A percentile compares a stretch with the other conserved stretches of the same genome.
phyloP scores from a whole-genome alignment of 2,113 vertebrate genomes.

The Vulpes ferrilata region DNA sequence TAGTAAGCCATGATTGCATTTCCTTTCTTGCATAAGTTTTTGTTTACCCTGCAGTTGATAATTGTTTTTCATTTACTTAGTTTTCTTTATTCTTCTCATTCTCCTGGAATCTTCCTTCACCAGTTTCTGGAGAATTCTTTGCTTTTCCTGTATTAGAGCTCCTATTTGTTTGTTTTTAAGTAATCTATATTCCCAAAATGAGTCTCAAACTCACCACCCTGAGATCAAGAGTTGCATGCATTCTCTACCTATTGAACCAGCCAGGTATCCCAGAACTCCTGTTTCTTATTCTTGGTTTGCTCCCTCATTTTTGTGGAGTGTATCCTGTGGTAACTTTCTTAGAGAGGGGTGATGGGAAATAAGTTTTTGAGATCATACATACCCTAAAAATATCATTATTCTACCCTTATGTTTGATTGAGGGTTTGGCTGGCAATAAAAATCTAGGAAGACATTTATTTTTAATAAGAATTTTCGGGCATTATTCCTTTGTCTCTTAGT shows the following conservation, averaged over 20 bases:
- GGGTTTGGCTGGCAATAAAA: conserved; percentile 36
- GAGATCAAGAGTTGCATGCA: background rate
- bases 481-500: background rate
- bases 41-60: conserved; percentile 29
- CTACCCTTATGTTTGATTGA: background rate
- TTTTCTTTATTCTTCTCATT: background rate
- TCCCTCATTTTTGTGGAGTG: background rate
- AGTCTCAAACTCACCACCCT: background rate
- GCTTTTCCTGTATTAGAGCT: background rate
- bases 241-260: background rate
- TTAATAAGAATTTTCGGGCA: background rate
- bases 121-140: background rate
- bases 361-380: conserved; percentile 9
- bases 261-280: background rate
- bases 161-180: background rate
- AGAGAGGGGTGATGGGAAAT: background rate
- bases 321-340: conserved; percentile 15
- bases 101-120: background rate
- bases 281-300: background rate
- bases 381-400: conserved; percentile 8
- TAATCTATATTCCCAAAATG: background rate
- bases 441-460: background rate
- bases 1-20: conserved; percentile 29
- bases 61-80: conserved; percentile 48
- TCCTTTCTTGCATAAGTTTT: conserved; percentile 32